phyloP scores from a whole-genome alignment of 2,888 invertebrate genomes.

The Steinernema scapterisci region DNA sequence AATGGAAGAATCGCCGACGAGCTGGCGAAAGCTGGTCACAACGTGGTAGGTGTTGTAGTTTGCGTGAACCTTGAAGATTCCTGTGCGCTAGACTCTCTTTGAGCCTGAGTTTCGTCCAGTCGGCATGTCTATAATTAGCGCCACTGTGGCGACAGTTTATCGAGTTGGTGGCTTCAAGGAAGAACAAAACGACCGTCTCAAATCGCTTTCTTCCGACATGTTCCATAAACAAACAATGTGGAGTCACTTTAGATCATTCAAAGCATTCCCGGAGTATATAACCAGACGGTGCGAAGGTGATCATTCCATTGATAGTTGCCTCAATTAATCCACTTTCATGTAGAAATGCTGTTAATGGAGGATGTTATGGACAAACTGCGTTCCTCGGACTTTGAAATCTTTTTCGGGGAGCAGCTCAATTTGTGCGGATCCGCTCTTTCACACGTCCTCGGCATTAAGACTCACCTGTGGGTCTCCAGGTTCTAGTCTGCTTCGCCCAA shows the following conservation, averaged over 20 bases:
- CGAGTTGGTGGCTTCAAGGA: slow-evolving; percentile 1
- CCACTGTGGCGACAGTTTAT: not conserved
- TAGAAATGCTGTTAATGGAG: slow-evolving; percentile 1
- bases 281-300: not conserved
- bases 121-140: not conserved
- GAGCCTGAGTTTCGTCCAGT: slow-evolving; percentile 3
- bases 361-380: slow-evolving; percentile 13
- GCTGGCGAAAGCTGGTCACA: slow-evolving; percentile 55
- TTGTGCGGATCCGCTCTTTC: not conserved
- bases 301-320: not conserved
- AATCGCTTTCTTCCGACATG: not conserved
- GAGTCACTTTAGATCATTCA: not conserved
- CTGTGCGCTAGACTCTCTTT: not conserved
- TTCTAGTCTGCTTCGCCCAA: not conserved
- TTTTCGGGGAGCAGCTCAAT: slow-evolving; percentile 19
- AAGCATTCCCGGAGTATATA: not conserved
- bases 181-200: not conserved
- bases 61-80: not conserved
- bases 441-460: slow-evolving; percentile 2
- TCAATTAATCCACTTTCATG: too few species aligned
- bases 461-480: slow-evolving; percentile 26
- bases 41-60: slow-evolving; percentile 46
- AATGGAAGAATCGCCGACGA: slow-evolving; percentile 58
- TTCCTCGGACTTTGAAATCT: not conserved
- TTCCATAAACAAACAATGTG: not conserved